Evolutionary conservation across 2,888 invertebrate species (phyloP), one percentile per base, ranked within the genome.

Genomic region (Chymomyza amoena): DNA sequence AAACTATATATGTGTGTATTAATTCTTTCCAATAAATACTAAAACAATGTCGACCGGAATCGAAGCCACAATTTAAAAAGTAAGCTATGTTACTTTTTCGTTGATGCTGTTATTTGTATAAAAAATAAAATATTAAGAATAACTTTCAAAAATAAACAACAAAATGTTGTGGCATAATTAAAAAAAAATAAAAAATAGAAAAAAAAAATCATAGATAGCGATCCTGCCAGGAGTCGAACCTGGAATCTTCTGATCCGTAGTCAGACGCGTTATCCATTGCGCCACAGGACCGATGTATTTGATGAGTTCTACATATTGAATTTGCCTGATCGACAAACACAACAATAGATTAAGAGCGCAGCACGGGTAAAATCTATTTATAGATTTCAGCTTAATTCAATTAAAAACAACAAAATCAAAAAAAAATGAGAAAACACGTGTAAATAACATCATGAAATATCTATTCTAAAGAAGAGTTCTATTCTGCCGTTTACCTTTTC

Each of bases 191-290:
- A 45, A 45, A 45, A 39, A 39, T 39, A 39, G 6, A 6, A 13
- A 6, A 13, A 45, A 45, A 45, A 45, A 45, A 45, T 45, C 10
- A 3, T 7, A 9, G 1, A 2, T 1, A 45, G 61, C 91, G 92
- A 91, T 91, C 91, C 91, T 91, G 92, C 91, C 91, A 92, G 92
- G 91, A 91, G 91, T 91, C 91, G 91, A 91, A 91, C 91, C 92
- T 91, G 91, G 92, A 92, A 91, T 91, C 91, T 92, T 91, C 91
- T 91, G 91, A 91, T 91, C 92, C 92, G 92, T 92, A 91, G 91
- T 92, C 91, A 92, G 91, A 91, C 91, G 91, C 92, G 91, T 91
- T 91, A 91, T 91, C 91, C 91, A 91, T 92, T 91, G 91, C 92
- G 92, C 91, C 91, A 91, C 92, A 91, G 91, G 92, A 91, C 91